Base-by-base conservation (phyloP, 2,888 invertebrate species). In the Apamea sordens region DNA sequence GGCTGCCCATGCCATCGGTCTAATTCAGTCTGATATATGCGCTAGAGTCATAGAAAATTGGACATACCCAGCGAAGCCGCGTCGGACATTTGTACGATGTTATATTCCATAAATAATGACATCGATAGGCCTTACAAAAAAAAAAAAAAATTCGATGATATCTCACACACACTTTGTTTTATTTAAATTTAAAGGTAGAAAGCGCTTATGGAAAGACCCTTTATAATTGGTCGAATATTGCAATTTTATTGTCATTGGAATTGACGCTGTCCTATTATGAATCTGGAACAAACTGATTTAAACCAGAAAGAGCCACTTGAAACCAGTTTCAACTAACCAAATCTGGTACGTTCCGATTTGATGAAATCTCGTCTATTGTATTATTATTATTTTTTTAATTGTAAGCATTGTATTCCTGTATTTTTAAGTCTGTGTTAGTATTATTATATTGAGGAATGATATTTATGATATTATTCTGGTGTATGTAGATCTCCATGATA, bases 321-420 rank as follows among this genome's bases (percentile, higher is more conserved):
- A 73, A 73, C 63, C 63, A 50, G 59, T 74, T 86, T 44, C 0
- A 74, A 64, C 32, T 53, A 15, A 53, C 11, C 5, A 50, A 15
- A 36, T 32, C 59, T 64, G 64, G 61, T 50, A 32, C 32, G 73
- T 86, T 83, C 67, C 36, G 18, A 28, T 74, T 67, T 69, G 63
- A 64, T 5, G 65, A 84, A 79, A 84, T 84, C 84, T 79, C 83
- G 50, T 44, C 63, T 84, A 79, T 68, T 53, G 28, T 80, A 69
- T 65, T 65, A 44, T 61, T 79, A 21, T 67, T 79, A 44, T 76
- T 70, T 69, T 24, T 59, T 53, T 61, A 32, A 72, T 61, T 36
- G 5, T 86, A 87, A 87, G 59, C 63, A 18, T 13, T 89, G 70
- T 87, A 87, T 89, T 87, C 89, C 75, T 89, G 1, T 81, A 87